Evolutionary conservation across 1,140 invertebrate genomes (phyloP), one percentile per base, ranked within the genome.

Genomic region (Drosophila busckii): DNA sequence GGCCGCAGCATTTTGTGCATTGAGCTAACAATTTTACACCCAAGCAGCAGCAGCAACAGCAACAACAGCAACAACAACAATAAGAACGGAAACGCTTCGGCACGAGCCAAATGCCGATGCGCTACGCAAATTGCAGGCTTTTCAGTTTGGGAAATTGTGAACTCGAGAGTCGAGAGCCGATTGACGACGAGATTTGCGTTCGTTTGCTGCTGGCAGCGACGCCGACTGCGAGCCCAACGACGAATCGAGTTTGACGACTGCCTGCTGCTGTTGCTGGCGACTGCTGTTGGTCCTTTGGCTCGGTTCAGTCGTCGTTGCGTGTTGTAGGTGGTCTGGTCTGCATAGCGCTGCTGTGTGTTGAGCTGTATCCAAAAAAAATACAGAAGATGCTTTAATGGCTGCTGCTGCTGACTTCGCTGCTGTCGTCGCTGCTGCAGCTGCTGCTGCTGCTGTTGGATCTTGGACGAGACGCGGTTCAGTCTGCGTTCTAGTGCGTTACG

Each of bases 281-380:
- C 67, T 76, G 67, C 53, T 78, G 73, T 80, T 80, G 75, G 73
- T 80, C 73, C 73, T 80, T 82, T 78, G 41, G 69, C 37, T 75
- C 63, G 69, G n/a, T 73, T 82, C 73, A 80, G 75, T 80, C 73
- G 75, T 82, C 73, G 73, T 80, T 80, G 75, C 73, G 73, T 80
- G 69, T 80, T 82, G 73, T 80, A 80, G 73, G 73, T 80, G 73
- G 73, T 63, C 73, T 73, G 73, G 64, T 80, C 75, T 78, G 50
- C 46, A 66, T 29, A 44, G 68, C 42, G 40, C 23, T 37, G 58
- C 32, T 54, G 28, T 34, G 54, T 67, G 32, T 44, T 25, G 26
- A 37, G 15, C 9, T 16, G 23, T 13, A 16, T 16, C 26, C n/a
- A n/a, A n/a, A n/a, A n/a, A n/a, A n/a, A n/a, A n/a, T n/a, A n/a